These are phyloP conservation scores for Ailuropoda melanoleuca DNA, from an alignment of 2,113 vertebrate genomes.

Conservation along the genomic window DNA sequence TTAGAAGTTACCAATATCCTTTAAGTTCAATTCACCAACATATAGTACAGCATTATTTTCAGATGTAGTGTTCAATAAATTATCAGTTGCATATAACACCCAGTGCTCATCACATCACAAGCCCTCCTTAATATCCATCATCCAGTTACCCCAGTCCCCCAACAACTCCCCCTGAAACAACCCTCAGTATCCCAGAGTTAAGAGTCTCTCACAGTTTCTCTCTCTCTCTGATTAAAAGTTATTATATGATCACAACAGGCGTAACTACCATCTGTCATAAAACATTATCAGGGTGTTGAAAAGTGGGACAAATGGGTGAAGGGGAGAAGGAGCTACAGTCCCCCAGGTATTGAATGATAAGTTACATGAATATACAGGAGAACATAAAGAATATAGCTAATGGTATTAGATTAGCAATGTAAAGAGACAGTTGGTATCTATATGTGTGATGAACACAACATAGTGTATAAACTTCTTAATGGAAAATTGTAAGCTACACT, in stretches of 20 bases:
- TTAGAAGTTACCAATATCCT: not conserved
- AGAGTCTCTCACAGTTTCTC: no score
- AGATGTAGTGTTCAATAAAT: not conserved
- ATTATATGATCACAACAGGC: not conserved
- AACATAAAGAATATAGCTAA: not conserved
- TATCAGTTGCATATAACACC: no score
- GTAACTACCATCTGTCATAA: not conserved
- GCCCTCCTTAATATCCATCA: no score
- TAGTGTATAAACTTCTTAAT: not conserved
- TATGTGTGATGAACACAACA: not conserved
- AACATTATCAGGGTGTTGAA: not conserved
- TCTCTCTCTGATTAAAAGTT: not conserved
- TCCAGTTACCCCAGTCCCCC: no score
- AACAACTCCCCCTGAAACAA: no score
- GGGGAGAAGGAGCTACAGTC: not conserved
- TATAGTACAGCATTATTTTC: not conserved
- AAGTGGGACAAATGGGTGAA: not conserved
- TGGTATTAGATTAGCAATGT: not conserved
- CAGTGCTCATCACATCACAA: no score
- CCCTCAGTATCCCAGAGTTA: no score
- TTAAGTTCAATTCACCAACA: not conserved
- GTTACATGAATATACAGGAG: not conserved
- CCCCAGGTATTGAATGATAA: not conserved
- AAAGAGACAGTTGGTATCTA: not conserved
- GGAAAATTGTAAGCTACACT: not conserved